Conservation (phyloP, 2,888 invertebrate species). For the Latheticus oryzae region DNA sequence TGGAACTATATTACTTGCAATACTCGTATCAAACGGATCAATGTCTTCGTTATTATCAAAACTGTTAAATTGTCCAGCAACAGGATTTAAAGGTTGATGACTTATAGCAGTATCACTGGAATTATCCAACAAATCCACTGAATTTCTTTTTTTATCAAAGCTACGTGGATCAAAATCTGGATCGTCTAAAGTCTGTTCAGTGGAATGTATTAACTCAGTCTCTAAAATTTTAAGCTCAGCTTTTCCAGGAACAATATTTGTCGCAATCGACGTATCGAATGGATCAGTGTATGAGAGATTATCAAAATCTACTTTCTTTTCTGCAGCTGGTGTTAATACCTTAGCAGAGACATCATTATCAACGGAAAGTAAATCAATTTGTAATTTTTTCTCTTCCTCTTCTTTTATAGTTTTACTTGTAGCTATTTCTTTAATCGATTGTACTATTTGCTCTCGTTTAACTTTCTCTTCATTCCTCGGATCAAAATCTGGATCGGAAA, state of each 20-base stretch:
- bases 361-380: slow-evolving; percentile 66
- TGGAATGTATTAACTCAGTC: slow-evolving; percentile 75
- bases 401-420: slow-evolving; percentile 57
- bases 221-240: slow-evolving; percentile 83
- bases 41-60: slow-evolving; percentile 66
- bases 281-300: slow-evolving; percentile 75
- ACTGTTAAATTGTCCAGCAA: slow-evolving; percentile 57
- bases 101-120: slow-evolving; percentile 56
- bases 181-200: slow-evolving; percentile 51
- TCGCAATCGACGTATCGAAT: slow-evolving; percentile 88
- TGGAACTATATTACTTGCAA: slow-evolving; percentile 78
- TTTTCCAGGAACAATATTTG: slow-evolving; percentile 80
- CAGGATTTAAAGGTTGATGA: slow-evolving; percentile 63
- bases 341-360: slow-evolving; percentile 74
- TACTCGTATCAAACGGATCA: slow-evolving; percentile 89
- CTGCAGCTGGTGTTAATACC: slow-evolving; percentile 74
- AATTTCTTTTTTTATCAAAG: slow-evolving; percentile 47
- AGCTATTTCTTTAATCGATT: slow-evolving; percentile 64
- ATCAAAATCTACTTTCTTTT: slow-evolving; percentile 52
- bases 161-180: slow-evolving; percentile 71
- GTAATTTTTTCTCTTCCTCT: slow-evolving; percentile 48
- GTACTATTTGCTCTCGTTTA: slow-evolving; percentile 59
- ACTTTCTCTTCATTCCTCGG: slow-evolving; percentile 65
- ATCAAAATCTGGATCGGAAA: slow-evolving; percentile 76
- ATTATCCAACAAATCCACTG: slow-evolving; percentile 56